Evolutionary conservation across 2,797 vertebrate genomes (phyloP).

Genomic region (Ficedula albicollis): DNA sequence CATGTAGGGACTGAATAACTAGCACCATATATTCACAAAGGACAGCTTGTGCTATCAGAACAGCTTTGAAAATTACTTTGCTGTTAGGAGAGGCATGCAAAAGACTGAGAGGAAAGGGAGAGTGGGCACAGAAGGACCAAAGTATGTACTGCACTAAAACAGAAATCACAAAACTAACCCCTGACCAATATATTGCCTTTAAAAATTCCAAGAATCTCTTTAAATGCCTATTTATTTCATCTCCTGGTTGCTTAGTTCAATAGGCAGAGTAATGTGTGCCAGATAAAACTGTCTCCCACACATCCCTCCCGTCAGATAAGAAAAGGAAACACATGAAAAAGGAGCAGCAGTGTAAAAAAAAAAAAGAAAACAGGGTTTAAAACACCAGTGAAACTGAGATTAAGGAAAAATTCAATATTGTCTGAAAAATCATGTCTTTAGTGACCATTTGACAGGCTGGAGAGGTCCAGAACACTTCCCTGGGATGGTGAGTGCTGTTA

Average conservation of each 20-base stretch:
- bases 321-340: background rate
- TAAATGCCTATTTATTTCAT: slow-evolving; percentile 23
- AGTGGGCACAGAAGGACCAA: background rate
- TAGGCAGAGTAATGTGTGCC: background rate
- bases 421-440: background rate
- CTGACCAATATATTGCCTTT: background rate
- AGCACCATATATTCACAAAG: background rate
- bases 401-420: background rate
- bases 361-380: background rate
- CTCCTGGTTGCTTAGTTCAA: background rate
- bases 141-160: background rate
- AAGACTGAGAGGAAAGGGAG: background rate
- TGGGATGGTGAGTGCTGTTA: background rate
- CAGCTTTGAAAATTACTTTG: background rate
- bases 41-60: background rate
- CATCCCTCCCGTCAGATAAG: background rate
- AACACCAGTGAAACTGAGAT: background rate
- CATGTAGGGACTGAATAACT: background rate
- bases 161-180: background rate
- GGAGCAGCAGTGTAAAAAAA: background rate
- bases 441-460: background rate
- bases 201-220: background rate
- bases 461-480: accelerated
- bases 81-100: background rate
- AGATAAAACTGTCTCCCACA: background rate